A percentile compares a stretch with the other conserved stretches of the same genome.
phyloP scores from a whole-genome alignment of 2,797 vertebrate genomes.

The Mus caroli region DNA sequence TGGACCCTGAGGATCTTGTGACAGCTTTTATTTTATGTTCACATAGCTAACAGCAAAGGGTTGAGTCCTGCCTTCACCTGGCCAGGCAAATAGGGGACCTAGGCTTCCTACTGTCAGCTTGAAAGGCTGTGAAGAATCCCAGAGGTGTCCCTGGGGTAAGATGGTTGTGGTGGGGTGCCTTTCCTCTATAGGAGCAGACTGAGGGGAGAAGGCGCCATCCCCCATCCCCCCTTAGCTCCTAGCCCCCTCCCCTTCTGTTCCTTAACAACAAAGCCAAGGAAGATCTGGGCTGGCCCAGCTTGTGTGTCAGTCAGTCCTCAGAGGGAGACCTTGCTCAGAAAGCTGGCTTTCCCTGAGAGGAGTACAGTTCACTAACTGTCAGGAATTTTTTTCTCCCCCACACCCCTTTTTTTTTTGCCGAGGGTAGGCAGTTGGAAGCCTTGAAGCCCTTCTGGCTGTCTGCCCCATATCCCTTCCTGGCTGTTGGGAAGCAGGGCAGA shows the following conservation, averaged over 20 bases:
- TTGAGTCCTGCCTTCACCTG: not conserved
- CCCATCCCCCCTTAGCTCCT: not conserved
- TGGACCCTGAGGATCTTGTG: not conserved
- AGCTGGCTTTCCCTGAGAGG: slow-evolving; percentile 67
- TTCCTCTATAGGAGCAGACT: not conserved
- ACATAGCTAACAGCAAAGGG: not conserved
- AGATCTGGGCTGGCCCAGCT: slow-evolving; percentile 63
- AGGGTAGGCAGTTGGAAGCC: slow-evolving; percentile 61
- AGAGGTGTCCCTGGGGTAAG: not conserved
- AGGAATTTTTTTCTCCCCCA: slow-evolving; percentile 48
- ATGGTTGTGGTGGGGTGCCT: not conserved
- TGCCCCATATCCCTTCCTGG: slow-evolving; percentile 78
- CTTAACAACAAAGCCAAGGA: slow-evolving; percentile 61
- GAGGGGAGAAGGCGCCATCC: not conserved
- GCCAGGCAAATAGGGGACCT: not conserved
- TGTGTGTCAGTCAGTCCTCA: slow-evolving; percentile 65
- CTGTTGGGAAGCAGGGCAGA: slow-evolving; percentile 73
- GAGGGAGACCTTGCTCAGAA: slow-evolving; percentile 74
- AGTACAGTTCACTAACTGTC: slow-evolving; percentile 60
- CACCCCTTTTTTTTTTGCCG: not conserved
- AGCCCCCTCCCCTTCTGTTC: not conserved
- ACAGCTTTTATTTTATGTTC: not conserved
- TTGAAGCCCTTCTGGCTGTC: slow-evolving; percentile 72
- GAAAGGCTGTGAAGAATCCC: not conserved
- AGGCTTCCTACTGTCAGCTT: not conserved